These are phyloP conservation scores for Meandrina meandrites DNA, from an alignment of 92 coral and sea anemone species.

Conservation along the genomic window DNA sequence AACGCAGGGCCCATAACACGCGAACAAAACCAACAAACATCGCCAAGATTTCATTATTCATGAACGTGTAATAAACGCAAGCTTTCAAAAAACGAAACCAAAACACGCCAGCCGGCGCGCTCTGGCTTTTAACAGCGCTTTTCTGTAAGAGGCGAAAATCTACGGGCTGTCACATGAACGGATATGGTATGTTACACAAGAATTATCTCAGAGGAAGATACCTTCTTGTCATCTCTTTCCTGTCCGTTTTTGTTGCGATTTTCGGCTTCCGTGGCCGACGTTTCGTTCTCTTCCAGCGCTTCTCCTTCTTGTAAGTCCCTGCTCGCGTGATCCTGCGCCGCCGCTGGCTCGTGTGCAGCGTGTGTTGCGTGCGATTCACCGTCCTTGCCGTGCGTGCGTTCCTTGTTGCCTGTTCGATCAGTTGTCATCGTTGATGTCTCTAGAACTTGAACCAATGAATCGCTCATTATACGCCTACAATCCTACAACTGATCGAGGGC, in stretches of 20 bases:
- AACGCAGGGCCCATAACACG: conserved; percentile 54
- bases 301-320: conserved; percentile 58
- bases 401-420: conserved; percentile 70
- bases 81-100: conserved; percentile 27
- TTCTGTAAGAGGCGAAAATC: background rate
- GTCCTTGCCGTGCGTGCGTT: conserved; percentile 51
- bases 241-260: conserved; percentile 68
- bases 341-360: conserved; percentile 50
- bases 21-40: conserved; percentile 67
- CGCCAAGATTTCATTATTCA: conserved; percentile 83
- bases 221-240: conserved; percentile 84
- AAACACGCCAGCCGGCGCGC: conserved; percentile 28
- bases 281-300: conserved; percentile 44
- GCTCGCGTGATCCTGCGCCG: conserved; percentile 50
- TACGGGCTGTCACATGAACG: conserved; percentile 33
- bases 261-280: conserved; percentile 53
- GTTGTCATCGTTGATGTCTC: conserved; percentile 88
- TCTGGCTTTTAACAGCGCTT: conserved; percentile 35
- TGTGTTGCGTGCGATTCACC: conserved; percentile 57
- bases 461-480: conserved; percentile 93
- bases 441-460: conserved; percentile 75
- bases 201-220: conserved; percentile 43
- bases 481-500: conserved; percentile 44
- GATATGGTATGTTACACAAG: conserved; percentile 31
- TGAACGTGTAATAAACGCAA: conserved; percentile 61